Conservation (phyloP, 2,797 vertebrate species). For the Gymnoscopelus braueri region DNA sequence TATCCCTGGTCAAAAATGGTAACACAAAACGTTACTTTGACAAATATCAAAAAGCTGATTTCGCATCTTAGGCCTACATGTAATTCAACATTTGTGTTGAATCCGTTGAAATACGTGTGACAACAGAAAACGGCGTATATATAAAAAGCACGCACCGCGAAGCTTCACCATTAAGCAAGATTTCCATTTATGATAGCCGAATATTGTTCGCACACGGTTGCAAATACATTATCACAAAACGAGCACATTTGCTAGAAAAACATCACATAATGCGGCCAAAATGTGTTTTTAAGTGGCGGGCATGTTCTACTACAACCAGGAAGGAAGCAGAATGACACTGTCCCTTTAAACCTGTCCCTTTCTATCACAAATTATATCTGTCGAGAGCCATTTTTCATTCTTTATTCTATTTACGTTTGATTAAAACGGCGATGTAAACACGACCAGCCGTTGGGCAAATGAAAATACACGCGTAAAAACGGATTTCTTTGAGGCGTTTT, state of each 20-base stretch:
- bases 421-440: slow-evolving; percentile 15
- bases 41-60: neutral
- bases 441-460: neutral
- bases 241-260: neutral
- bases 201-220: neutral
- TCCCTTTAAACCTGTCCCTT: slow-evolving; percentile 80
- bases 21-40: neutral
- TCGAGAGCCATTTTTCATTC: slow-evolving; percentile 66
- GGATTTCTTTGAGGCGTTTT: neutral
- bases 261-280: slow-evolving; percentile 14
- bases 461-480: neutral
- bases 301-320: slow-evolving; percentile 49
- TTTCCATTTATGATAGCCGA: slow-evolving; percentile 3
- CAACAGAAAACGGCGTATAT: slow-evolving; percentile 18
- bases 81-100: neutral
- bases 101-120: slow-evolving; percentile 20
- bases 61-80: too few species aligned
- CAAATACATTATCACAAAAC: neutral
- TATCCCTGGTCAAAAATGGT: neutral
- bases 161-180: neutral
- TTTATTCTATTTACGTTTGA: slow-evolving; percentile 43
- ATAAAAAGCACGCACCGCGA: slow-evolving; percentile 15
- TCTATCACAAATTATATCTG: slow-evolving; percentile 58
- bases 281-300: slow-evolving; percentile 21
- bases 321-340: slow-evolving; percentile 62